Evolutionary conservation across 2,888 invertebrate species (phyloP).

Genomic region (Helleia helle): DNA sequence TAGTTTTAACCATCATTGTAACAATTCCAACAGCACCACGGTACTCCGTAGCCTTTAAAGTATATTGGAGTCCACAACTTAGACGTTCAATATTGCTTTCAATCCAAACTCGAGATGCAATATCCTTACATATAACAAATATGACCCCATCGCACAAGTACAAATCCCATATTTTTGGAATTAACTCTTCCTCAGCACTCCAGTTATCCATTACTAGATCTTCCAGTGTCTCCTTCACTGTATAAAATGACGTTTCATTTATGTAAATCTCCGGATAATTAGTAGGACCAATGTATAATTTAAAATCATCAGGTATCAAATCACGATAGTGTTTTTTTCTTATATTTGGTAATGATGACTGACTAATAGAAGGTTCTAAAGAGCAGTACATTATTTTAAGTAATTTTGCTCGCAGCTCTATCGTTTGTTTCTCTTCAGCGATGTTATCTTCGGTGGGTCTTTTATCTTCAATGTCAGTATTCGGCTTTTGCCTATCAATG

Average conservation of each 20-base stretch:
- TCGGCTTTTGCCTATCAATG: conserved; percentile 54
- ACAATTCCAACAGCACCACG: conserved; percentile 62
- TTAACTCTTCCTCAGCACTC: conserved; percentile 23
- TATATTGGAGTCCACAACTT: conserved; percentile 32
- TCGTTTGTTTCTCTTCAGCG: conserved; percentile 29
- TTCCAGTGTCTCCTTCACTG: conserved; percentile 45
- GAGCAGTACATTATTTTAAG: conserved; percentile 42
- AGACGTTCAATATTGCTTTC: conserved; percentile 33
- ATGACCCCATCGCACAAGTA: conserved; percentile 61
- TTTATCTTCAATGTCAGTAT: conserved; percentile 38
- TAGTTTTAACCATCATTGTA: conserved; percentile 44
- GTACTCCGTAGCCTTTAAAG: conserved; percentile 51
- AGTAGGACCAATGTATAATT: conserved; percentile 50
- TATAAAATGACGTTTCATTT: conserved; percentile 44
- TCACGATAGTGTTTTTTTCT: conserved; percentile 54
- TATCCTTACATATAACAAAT: conserved; percentile 50
- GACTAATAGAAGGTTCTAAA: conserved; percentile 40
- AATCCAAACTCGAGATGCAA: conserved; percentile 41
- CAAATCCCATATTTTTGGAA: conserved; percentile 53
- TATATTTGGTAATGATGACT: conserved; percentile 40
- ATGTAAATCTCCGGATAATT: conserved; percentile 53
- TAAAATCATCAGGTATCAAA: conserved; percentile 52
- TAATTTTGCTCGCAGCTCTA: conserved; percentile 33
- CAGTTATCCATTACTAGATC: conserved; percentile 33
- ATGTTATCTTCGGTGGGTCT: conserved; percentile 23